Percentiles rank a stretch among this genome's conserved stretches.
Conservation (phyloP, 2,797 vertebrate species). For the Coilia nasus region DNA sequence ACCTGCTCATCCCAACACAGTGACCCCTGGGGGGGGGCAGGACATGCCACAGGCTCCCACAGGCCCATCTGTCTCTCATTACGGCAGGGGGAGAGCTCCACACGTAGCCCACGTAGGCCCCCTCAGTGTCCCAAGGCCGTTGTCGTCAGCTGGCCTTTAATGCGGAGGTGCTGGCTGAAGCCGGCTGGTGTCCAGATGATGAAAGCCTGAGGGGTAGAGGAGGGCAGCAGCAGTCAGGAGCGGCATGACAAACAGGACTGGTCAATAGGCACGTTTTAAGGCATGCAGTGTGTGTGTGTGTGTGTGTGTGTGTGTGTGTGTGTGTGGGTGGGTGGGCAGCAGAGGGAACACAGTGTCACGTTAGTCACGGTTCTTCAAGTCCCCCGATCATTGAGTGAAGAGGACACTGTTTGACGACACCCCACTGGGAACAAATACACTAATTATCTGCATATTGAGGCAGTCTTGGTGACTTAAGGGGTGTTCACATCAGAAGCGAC, state of each 20-base stretch:
- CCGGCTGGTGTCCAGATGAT: background rate
- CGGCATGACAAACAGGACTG: background rate
- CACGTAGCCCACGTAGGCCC: conserved; percentile 4
- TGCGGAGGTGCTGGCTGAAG: background rate
- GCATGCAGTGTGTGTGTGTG: too few species aligned
- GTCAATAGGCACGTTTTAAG: background rate
- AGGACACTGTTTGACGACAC: too few species aligned
- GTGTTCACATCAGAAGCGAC: too few species aligned
- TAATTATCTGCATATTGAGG: background rate
- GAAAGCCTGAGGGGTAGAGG: background rate
- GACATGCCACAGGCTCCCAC: background rate
- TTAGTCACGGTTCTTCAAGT: background rate
- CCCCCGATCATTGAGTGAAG: background rate
- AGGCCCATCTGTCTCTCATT: background rate
- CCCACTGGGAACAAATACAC: background rate
- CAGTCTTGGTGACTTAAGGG: background rate
- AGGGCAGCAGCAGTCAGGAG: background rate
- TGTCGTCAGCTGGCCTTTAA: background rate
- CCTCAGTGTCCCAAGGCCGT: background rate
- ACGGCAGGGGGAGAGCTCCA: background rate
- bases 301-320: too few species aligned
- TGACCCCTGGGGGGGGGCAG: background rate
- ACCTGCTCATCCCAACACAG: background rate
- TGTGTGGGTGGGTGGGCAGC: too few species aligned
- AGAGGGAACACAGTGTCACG: background rate